Percentiles rank a stretch among this genome's conserved stretches.
phyloP scores from a whole-genome alignment of 2,797 vertebrate genomes.

The Micropoecilia bifurca region DNA sequence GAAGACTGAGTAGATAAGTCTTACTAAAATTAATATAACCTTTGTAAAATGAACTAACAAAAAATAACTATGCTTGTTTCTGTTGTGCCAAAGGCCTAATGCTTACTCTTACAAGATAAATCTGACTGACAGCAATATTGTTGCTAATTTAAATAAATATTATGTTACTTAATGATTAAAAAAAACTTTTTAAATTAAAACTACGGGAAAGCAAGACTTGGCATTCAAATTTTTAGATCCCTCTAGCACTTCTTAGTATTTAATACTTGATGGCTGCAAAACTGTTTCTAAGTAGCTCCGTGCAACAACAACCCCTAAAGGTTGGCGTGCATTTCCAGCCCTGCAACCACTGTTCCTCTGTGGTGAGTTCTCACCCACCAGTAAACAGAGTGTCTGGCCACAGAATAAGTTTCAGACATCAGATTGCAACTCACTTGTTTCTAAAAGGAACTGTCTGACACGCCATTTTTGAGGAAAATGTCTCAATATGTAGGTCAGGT shows the following conservation, averaged over 20 bases:
- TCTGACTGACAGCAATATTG: neutral
- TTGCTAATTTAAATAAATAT: conserved; percentile 3
- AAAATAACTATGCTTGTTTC: neutral
- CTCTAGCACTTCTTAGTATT: neutral
- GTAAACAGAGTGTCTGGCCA: neutral
- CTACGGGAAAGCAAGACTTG: neutral
- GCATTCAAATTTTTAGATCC: neutral
- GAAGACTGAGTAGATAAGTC: neutral
- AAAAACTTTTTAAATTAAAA: neutral
- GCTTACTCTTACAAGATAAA: neutral
- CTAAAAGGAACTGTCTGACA: neutral
- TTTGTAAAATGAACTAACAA: neutral
- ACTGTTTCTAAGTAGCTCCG: neutral
- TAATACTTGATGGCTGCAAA: neutral
- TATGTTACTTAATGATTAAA: neutral
- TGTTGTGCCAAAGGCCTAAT: neutral
- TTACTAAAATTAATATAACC: neutral
- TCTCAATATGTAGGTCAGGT: neutral
- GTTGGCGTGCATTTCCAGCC: neutral
- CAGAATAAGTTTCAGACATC: neutral
- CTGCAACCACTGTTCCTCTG: neutral
- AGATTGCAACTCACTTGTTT: neutral
- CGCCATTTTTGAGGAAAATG: neutral
- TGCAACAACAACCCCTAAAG: neutral
- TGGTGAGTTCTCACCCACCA: neutral